phyloP scores from a whole-genome alignment of 2,888 invertebrate genomes.

The Spodoptera exigua region DNA sequence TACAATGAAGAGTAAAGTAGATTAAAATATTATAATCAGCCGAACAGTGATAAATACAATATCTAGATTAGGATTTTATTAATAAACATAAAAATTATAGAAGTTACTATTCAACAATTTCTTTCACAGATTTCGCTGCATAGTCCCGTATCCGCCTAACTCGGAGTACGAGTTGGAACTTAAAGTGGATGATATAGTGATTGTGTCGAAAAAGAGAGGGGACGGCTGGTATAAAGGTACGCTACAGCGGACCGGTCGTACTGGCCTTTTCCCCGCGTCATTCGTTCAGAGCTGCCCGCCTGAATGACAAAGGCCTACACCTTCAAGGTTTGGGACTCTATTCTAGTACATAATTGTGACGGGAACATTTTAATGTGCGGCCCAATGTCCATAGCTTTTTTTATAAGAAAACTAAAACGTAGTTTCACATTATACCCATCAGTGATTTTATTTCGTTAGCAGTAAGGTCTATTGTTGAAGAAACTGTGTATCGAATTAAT shows the following conservation, averaged over 20 bases:
- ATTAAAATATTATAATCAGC: too few relatives aligned
- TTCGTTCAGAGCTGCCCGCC: constrained; percentile 93
- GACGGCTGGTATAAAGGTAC: constrained; percentile 99
- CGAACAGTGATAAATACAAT: too few relatives aligned
- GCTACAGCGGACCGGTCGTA: constrained; percentile 95
- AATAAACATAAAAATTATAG: not conserved
- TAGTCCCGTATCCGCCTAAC: constrained; percentile 98
- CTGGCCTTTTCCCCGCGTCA: constrained; percentile 98
- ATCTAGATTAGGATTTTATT: too few relatives aligned
- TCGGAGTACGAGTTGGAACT: constrained; percentile 97
- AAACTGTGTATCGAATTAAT: too few relatives aligned
- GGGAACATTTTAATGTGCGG: constrained; percentile 46
- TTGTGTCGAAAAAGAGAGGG: constrained; percentile 96
- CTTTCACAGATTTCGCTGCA: constrained; percentile 93
- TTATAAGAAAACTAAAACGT: constrained; percentile 3
- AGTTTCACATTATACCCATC: too few relatives aligned
- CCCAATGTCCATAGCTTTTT: constrained; percentile 36
- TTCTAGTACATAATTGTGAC: constrained; percentile 57
- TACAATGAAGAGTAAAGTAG: too few relatives aligned
- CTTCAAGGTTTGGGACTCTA: constrained; percentile 63
- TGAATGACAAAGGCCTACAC: constrained; percentile 70
- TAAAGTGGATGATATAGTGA: constrained; percentile 96
- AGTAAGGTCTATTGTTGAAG: too few relatives aligned
- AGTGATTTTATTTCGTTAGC: too few relatives aligned
- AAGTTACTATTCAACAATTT: not conserved